These are phyloP conservation scores for Nycticryphes semicollaris DNA, from an alignment of 2,113 vertebrate species.

Conservation along the genomic window DNA sequence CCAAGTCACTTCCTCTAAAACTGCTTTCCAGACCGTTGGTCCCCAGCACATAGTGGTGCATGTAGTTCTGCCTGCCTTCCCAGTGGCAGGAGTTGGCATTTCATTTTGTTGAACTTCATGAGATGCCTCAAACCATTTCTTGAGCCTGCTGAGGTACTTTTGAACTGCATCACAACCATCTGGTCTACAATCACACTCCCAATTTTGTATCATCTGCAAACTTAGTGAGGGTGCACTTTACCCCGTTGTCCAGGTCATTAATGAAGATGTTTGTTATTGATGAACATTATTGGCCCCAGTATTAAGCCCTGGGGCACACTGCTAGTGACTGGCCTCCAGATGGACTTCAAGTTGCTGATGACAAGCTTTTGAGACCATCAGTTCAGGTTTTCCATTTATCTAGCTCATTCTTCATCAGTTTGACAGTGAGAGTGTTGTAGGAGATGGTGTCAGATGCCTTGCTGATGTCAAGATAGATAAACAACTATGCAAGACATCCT, in stretches of 20 bases:
- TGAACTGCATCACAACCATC: not conserved
- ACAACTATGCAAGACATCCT: not conserved
- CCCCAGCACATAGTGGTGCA: not conserved
- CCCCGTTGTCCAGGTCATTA: not conserved
- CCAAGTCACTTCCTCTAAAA: not conserved
- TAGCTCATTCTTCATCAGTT: not conserved
- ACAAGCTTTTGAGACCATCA: not conserved
- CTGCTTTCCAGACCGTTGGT: not conserved
- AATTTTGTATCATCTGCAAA: not conserved
- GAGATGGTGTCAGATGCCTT: not conserved
- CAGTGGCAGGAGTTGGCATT: not conserved
- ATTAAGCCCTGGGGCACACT: not conserved
- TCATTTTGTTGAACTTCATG: not conserved
- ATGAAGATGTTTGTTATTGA: not conserved
- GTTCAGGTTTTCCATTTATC: not conserved
- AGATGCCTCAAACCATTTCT: not conserved
- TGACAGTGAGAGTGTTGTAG: not conserved
- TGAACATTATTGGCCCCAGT: not conserved
- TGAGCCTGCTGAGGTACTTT: not conserved
- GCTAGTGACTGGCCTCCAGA: not conserved
- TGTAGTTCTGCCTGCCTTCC: not conserved
- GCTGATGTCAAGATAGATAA: not conserved
- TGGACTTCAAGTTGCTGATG: not conserved
- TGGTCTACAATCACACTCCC: not conserved
- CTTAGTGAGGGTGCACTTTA: not conserved